Conservation (phyloP, 2,888 invertebrate genomes). For the Flabesymbios commensalis region DNA sequence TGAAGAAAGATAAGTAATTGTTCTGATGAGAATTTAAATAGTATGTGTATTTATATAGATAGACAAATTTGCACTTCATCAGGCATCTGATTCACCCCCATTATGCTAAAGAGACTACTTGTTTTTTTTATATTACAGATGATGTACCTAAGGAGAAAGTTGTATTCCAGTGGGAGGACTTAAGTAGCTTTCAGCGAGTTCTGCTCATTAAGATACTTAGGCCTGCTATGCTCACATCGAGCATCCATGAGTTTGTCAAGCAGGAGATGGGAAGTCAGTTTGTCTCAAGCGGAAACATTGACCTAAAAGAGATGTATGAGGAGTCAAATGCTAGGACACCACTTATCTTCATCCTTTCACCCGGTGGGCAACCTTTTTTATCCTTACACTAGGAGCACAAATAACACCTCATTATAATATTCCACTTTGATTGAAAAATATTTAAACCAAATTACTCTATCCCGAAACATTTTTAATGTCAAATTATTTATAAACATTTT, state of each 20-base stretch:
- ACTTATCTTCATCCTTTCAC: constrained; percentile 59
- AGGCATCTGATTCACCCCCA: too few species aligned
- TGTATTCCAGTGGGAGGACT: constrained; percentile 49
- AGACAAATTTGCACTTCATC: too few species aligned
- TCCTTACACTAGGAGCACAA: background rate
- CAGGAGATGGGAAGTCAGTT: constrained; percentile 53
- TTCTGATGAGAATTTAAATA: too few species aligned
- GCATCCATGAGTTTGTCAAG: constrained; percentile 49
- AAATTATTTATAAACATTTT: too few species aligned
- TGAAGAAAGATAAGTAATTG: too few species aligned
- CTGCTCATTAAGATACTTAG: constrained; percentile 54
- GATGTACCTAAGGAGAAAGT: background rate
- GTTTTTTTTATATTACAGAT: background rate
- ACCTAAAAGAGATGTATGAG: constrained; percentile 56
- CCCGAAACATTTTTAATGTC: too few species aligned
- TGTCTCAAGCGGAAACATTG: constrained; percentile 52
- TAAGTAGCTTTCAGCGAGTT: constrained; percentile 53
- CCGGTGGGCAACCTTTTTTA: constrained; percentile 42
- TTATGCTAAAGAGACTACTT: too few species aligned
- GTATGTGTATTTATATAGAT: too few species aligned
- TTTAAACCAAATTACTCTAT: too few species aligned
- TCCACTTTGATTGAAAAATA: too few species aligned
- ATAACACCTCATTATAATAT: background rate
- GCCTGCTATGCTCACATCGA: constrained; percentile 48
- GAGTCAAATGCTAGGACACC: constrained; percentile 56